phyloP scores from a whole-genome alignment of 2,113 vertebrate species.

The Podarcis cretensis region DNA sequence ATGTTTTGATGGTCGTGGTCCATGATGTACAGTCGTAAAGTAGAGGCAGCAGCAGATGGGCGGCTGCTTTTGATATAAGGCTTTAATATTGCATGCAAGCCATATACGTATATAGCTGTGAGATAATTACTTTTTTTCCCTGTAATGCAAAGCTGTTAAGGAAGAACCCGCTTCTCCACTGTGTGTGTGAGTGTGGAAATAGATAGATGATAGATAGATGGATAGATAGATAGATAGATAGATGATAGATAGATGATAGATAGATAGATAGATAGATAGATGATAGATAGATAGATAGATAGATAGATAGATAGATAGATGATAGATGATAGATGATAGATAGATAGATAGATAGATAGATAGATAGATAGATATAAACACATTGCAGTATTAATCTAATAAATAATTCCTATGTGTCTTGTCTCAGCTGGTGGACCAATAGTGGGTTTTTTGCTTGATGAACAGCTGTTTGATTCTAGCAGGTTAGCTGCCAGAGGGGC shows the following conservation, averaged over 20 bases:
- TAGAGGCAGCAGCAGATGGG: slow-evolving; percentile 7
- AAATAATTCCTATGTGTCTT: slow-evolving; percentile 43
- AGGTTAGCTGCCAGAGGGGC: slow-evolving; percentile 46
- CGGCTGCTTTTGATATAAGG: slow-evolving; percentile 41
- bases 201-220: no score
- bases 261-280: background rate
- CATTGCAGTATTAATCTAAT: slow-evolving; percentile 31
- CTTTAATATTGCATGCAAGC: background rate
- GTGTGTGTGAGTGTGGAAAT: background rate
- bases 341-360: no score
- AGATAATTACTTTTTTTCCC: background rate
- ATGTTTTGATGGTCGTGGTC: no score
- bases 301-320: no score
- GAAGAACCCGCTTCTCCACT: slow-evolving; percentile 27
- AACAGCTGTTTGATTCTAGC: slow-evolving; percentile 16
- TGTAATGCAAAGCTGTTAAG: slow-evolving; percentile 28
- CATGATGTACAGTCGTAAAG: slow-evolving; percentile 39
- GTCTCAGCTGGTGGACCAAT: background rate
- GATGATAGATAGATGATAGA: no score
- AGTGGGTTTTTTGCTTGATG: slow-evolving; percentile 12
- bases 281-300: no score
- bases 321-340: no score
- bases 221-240: no score
- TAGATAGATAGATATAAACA: background rate
- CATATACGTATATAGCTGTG: background rate